A percentile compares a stretch with the other conserved stretches of the same genome.
Evolutionary conservation across 2,888 invertebrate species (phyloP).

Genomic region (Trichacis sp.): DNA sequence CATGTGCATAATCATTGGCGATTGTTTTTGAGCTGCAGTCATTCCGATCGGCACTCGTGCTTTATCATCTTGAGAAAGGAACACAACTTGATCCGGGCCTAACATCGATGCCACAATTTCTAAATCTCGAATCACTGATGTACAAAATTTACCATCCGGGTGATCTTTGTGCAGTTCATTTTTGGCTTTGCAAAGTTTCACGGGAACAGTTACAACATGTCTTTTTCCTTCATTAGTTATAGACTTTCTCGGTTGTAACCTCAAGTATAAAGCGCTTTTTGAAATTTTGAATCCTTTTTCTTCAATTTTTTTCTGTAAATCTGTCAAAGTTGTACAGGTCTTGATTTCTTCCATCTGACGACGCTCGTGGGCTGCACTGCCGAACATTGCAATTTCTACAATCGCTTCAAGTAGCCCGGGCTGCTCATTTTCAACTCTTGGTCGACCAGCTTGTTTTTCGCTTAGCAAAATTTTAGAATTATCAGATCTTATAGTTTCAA

Average conservation of each 20-base stretch:
- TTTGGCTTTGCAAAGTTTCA: conserved; percentile 36
- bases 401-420: too few species aligned
- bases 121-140: conserved; percentile 43
- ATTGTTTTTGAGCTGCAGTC: conserved; percentile 64
- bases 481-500: too few species aligned
- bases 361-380: too few species aligned
- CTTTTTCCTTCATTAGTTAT: conserved; percentile 49
- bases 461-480: too few species aligned
- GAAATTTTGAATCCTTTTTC: too few species aligned
- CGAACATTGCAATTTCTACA: too few species aligned
- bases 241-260: conserved; percentile 44
- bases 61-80: conserved; percentile 59
- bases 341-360: too few species aligned
- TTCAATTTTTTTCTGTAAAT: too few species aligned
- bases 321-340: too few species aligned
- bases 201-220: conserved; percentile 55
- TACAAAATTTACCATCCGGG: too few species aligned
- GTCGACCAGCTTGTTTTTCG: too few species aligned
- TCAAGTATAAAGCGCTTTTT: conserved; percentile 48
- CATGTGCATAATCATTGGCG: conserved; percentile 57
- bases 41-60: conserved; percentile 60
- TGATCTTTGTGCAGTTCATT: conserved; percentile 45
- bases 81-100: conserved; percentile 42
- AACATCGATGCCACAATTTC: conserved; percentile 47
- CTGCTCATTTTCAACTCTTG: too few species aligned